Base-by-base conservation (phyloP, 1,140 invertebrate species). In the Dolichoris vasculosae region DNA sequence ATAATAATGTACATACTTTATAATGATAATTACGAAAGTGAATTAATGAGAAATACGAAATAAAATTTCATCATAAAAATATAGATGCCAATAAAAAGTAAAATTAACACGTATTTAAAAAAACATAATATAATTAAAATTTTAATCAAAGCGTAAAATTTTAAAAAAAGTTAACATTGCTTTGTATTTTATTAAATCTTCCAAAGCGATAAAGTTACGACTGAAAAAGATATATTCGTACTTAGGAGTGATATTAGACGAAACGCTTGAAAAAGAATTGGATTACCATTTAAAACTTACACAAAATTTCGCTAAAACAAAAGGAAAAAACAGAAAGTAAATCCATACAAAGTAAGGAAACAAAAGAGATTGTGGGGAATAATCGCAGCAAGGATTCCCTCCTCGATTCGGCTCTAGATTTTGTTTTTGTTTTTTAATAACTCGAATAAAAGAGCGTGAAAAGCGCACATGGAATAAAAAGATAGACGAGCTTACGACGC, bases 381-480 rank as follows among this genome's bases (percentile, higher is more conserved):
- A 32, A 46, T 64, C 30, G 32, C 46, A 73, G 6, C 23, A 6
- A 43, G 30, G 32, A 32, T 46, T 82, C 30, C 13, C 32, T n/a
- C 48, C 2, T n/a, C 8, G 15, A 30, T 40, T 73, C 20, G 8
- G 35, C 71, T 17, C 71, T 11, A 0, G 6, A 32, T 30, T 55
- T 23, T 71, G n/a, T 73, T 15, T 59, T 32, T 51, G 2, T 67
- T 78, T 84, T 81, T 75, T 48, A 85, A 85, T 81, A 85, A 55
- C 51, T 38, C 8, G 51, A 73, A 80, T 75, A 64, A 85, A 80
- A 85, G 51, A 75, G 51, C 48, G 30, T 43, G 30, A 80, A 85
- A 64, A 79, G 46, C 46, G 26, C 30, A 51, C 35, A 40, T 1
- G 23, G 11, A 20, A 67, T 13, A 76, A 85, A 51, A 76, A 82